These are phyloP conservation scores for Thamnaconus septentrionalis DNA, from an alignment of 2,113 vertebrate genomes.

Conservation along the genomic window DNA sequence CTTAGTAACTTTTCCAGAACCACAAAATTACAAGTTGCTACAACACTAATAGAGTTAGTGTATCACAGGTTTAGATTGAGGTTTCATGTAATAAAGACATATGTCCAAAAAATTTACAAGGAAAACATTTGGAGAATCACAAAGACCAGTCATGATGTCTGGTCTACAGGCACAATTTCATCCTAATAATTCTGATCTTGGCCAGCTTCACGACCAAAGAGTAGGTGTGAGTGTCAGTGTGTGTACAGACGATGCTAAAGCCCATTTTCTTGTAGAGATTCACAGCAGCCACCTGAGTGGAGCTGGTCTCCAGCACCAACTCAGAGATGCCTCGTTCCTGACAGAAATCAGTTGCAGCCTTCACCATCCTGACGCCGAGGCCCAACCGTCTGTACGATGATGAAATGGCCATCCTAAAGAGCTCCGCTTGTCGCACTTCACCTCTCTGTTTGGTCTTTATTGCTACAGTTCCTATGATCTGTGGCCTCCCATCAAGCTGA, in stretches of 20 bases:
- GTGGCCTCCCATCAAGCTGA: constrained; percentile 36
- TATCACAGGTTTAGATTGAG: too few species aligned
- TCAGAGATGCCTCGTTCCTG: constrained; percentile 62
- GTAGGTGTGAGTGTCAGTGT: background rate
- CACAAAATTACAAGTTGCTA: too few species aligned
- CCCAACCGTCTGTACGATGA: constrained; percentile 58
- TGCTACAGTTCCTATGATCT: constrained; percentile 68
- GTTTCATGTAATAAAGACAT: too few species aligned
- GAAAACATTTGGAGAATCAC: too few species aligned
- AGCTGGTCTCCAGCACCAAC: constrained; percentile 38
- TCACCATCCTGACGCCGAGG: constrained; percentile 54
- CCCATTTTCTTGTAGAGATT: background rate
- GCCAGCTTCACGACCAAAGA: background rate
- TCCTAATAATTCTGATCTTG: constrained; percentile 1
- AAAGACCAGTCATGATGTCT: background rate
- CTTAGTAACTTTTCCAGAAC: too few species aligned
- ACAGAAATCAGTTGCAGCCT: constrained; percentile 63
- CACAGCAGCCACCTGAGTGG: constrained; percentile 8
- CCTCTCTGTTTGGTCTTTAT: constrained; percentile 44
- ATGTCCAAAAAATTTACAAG: too few species aligned
- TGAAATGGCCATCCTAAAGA: constrained; percentile 69
- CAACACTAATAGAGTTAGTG: too few species aligned
- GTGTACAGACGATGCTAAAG: background rate
- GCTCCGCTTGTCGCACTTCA: constrained; percentile 47
- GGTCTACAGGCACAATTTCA: constrained; percentile 62